Conservation (phyloP, 2,113 vertebrate genomes). For the Dendrocopos noguchii region DNA sequence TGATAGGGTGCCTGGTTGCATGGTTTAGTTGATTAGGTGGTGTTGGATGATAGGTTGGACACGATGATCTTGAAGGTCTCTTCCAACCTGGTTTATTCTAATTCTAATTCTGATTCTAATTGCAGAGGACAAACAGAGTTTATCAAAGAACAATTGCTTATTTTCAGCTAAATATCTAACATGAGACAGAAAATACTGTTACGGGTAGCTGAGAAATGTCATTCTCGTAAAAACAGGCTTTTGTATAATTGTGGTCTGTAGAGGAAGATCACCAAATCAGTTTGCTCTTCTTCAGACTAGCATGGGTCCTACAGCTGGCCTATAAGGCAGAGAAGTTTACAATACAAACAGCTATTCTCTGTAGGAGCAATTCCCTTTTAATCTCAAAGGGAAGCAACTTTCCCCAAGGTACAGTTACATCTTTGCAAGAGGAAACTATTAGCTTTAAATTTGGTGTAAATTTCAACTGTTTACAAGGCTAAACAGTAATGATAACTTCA, state of each 20-base stretch:
- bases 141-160: background rate
- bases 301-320: background rate
- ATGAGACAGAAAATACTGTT: background rate
- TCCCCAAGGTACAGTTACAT: background rate
- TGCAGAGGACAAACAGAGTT: background rate
- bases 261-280: background rate
- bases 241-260: background rate
- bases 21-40: no score
- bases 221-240: background rate
- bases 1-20: no score
- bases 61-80: no score
- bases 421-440: conserved; percentile 2
- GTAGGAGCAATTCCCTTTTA: background rate
- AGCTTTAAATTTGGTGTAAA: background rate
- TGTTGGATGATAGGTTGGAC: no score
- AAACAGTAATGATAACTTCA: background rate
- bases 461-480: background rate
- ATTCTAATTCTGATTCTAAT: no score
- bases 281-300: background rate
- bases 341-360: background rate
- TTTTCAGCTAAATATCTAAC: background rate
- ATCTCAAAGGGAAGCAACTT: background rate
- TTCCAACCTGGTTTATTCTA: no score
- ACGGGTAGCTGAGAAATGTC: background rate
- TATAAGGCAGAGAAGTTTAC: background rate